Percentiles rank a stretch among this genome's conserved stretches.
Conservation (phyloP, 2,797 vertebrate genomes). For the Ptychadena robeensis region DNA sequence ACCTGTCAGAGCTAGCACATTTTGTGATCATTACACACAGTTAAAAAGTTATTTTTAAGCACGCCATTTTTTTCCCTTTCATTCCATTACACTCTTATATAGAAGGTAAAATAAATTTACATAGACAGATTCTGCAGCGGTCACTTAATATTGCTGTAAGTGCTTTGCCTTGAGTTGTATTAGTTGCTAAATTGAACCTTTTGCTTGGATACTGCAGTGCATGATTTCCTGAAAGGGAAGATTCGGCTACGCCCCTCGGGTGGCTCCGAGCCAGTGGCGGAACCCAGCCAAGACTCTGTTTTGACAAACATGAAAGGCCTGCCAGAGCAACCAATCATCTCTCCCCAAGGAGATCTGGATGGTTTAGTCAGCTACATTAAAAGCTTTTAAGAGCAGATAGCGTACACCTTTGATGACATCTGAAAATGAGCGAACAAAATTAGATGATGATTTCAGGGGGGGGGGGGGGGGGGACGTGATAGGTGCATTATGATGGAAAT, state of each 20-base stretch:
- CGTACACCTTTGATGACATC: constrained; percentile 21
- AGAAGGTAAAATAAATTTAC: constrained; percentile 24
- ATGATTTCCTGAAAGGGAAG: constrained; percentile 58
- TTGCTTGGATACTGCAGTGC: constrained; percentile 7
- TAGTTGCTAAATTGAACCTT: constrained; percentile 55
- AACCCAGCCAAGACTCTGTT: constrained; percentile 67
- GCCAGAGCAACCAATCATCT: constrained; percentile 65
- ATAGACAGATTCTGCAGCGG: constrained; percentile 7
- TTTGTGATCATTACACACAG: constrained; percentile 17
- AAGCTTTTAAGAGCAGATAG: constrained; percentile 47
- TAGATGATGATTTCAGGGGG: constrained; percentile 35
- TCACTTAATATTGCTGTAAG: constrained; percentile 35
- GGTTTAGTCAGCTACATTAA: constrained; percentile 58
- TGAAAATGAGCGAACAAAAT: constrained; percentile 37
- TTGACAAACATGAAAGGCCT: constrained; percentile 49
- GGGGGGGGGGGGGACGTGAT: too few species aligned
- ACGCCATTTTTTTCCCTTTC: background rate
- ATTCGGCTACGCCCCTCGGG: constrained; percentile 23
- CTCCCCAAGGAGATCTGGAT: constrained; percentile 64
- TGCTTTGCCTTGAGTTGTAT: constrained; percentile 17
- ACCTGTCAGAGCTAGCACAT: background rate
- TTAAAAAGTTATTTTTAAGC: constrained; percentile 24
- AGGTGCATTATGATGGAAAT: background rate
- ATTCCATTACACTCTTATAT: constrained; percentile 12
- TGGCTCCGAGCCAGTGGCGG: constrained; percentile 47